phyloP scores from a whole-genome alignment of 2,797 vertebrate genomes.

The Artibeus lituratus region DNA sequence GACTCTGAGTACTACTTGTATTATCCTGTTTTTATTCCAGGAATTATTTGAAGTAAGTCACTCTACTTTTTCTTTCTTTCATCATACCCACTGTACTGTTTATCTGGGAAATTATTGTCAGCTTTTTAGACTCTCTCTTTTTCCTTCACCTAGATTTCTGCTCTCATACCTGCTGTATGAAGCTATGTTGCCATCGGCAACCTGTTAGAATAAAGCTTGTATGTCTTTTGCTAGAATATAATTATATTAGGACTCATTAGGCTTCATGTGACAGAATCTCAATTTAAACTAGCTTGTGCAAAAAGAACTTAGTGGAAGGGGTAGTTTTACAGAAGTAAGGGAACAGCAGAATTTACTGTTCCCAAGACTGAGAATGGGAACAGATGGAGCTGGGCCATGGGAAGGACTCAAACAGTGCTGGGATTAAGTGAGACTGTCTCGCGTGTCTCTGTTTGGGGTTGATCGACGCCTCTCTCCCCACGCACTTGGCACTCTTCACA shows the following conservation, averaged over 20 bases:
- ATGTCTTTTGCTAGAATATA: not conserved
- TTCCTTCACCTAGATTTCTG: not conserved
- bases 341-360: not conserved
- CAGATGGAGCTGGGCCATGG: not conserved
- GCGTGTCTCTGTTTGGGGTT: not conserved
- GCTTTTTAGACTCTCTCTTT: not conserved
- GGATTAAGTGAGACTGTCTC: not conserved
- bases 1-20: not conserved
- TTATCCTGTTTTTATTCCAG: not conserved
- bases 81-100: not conserved
- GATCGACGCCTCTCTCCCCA: not conserved
- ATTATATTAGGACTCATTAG: not conserved
- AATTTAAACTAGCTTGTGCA: constrained; percentile 8
- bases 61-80: not conserved
- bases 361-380: not conserved
- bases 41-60: not conserved
- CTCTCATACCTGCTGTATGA: not conserved
- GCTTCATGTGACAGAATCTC: not conserved
- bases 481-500: too few species aligned
- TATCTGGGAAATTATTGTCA: not conserved
- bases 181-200: not conserved
- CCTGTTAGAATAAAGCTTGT: not conserved
- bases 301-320: not conserved
- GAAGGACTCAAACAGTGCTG: not conserved
- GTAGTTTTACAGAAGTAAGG: not conserved